Conservation (phyloP, 2,113 vertebrate species). For the Amblyornis subalaris region DNA sequence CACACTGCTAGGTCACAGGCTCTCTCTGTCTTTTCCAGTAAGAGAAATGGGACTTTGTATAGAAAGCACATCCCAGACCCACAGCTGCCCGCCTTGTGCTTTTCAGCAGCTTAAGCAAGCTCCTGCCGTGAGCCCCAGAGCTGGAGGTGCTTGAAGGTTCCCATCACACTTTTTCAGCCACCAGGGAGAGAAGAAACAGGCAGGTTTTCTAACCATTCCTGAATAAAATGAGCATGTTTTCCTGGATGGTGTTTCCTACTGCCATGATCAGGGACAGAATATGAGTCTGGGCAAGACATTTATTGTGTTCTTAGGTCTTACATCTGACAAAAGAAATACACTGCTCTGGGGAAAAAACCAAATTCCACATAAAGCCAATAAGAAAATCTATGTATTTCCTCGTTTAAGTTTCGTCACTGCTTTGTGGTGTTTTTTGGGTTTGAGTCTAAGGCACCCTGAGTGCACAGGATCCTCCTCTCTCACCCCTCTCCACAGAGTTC, state of each 20-base stretch:
- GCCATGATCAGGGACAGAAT: not conserved
- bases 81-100: not conserved
- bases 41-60: not conserved
- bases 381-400: not conserved
- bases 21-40: not conserved
- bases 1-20: not conserved
- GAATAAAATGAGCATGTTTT: not conserved
- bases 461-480: not conserved
- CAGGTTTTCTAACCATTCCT: not conserved
- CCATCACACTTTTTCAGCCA: not conserved
- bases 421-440: not conserved
- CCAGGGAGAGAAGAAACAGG: not conserved
- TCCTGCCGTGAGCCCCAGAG: not conserved
- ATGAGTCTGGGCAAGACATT: not conserved
- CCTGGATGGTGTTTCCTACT: not conserved
- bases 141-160: accelerated
- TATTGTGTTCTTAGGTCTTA: not conserved
- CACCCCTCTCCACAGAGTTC: not conserved
- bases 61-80: not conserved
- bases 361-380: not conserved
- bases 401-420: not conserved
- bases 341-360: not conserved
- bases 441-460: not conserved
- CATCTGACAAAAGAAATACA: not conserved
- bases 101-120: not conserved